Evolutionary conservation across 2,888 invertebrate genomes (phyloP).

Genomic region (Phytoseiulus persimilis): DNA sequence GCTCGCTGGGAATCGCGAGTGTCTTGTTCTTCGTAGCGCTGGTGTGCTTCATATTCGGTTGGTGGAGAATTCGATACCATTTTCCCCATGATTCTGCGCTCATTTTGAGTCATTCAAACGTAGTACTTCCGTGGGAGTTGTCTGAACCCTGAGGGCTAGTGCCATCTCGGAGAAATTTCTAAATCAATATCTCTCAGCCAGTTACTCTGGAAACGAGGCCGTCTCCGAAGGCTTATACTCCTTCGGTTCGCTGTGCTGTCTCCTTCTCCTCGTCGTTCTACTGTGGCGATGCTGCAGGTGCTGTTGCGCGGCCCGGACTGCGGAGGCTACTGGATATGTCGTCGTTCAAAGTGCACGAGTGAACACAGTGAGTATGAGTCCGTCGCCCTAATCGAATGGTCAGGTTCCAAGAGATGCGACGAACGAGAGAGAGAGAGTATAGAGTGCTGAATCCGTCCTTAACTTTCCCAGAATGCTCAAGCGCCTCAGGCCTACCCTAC

Average conservation of each 20-base stretch:
- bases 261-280: not conserved
- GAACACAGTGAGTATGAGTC: not conserved
- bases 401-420: too few species aligned
- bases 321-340: not conserved
- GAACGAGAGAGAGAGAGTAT: too few species aligned
- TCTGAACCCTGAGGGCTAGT: too few species aligned
- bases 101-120: too few species aligned
- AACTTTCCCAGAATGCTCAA: not conserved
- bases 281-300: slow-evolving; percentile 29
- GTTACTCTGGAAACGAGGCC: not conserved
- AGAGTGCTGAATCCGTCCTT: not conserved
- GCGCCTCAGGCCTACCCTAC: not conserved
- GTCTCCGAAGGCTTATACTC: not conserved
- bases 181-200: not conserved
- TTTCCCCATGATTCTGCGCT: too few species aligned
- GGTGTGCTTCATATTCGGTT: slow-evolving; percentile 9
- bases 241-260: not conserved
- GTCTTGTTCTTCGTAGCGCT: slow-evolving; percentile 20
- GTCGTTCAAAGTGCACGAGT: not conserved
- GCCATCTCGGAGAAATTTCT: not conserved
- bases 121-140: too few species aligned
- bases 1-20: slow-evolving; percentile 16
- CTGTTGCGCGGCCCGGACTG: not conserved
- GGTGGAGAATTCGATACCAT: not conserved
- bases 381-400: too few species aligned